A percentile compares a stretch with the other conserved stretches of the same genome.
These are phyloP conservation scores for Saturnia japonica DNA, from an alignment of 2,888 invertebrate genomes.

Conservation along the genomic window DNA sequence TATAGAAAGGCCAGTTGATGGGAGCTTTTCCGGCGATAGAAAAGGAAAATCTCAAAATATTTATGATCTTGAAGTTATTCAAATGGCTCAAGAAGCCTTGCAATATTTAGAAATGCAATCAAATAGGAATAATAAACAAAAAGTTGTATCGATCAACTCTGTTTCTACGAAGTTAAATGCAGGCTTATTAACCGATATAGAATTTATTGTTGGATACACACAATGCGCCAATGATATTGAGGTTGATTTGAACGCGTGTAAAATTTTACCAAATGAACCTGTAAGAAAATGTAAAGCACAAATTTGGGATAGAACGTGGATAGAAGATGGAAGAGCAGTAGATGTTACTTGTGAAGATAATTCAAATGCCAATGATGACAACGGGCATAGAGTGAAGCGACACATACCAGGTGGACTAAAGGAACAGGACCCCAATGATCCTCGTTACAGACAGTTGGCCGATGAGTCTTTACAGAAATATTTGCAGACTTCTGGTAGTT, in stretches of 20 bases:
- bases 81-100: constrained; percentile 63
- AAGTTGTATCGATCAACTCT: constrained; percentile 64
- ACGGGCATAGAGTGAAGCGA: constrained; percentile 27
- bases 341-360: constrained; percentile 55
- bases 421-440: constrained; percentile 32
- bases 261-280: constrained; percentile 50
- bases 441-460: constrained; percentile 32
- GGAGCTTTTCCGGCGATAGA: constrained; percentile 44
- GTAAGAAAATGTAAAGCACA: constrained; percentile 54
- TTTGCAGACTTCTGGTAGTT: constrained; percentile 24
- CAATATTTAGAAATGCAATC: constrained; percentile 63
- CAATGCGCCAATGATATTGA: constrained; percentile 68
- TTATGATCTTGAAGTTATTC: constrained; percentile 48
- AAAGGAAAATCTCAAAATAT: constrained; percentile 33
- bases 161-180: constrained; percentile 77
- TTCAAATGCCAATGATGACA: constrained; percentile 23
- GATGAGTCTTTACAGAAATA: constrained; percentile 38
- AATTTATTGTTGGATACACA: constrained; percentile 81
- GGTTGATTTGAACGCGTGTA: constrained; percentile 44
- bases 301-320: constrained; percentile 83
- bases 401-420: constrained; percentile 22
- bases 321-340: constrained; percentile 68
- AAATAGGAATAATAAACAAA: constrained; percentile 55
- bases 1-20: constrained; percentile 48
- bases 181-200: constrained; percentile 81